Percentiles rank a stretch among this genome's conserved stretches.
phyloP scores from a whole-genome alignment of 1,140 invertebrate genomes.

The Anoplolepis gracilipes region DNA sequence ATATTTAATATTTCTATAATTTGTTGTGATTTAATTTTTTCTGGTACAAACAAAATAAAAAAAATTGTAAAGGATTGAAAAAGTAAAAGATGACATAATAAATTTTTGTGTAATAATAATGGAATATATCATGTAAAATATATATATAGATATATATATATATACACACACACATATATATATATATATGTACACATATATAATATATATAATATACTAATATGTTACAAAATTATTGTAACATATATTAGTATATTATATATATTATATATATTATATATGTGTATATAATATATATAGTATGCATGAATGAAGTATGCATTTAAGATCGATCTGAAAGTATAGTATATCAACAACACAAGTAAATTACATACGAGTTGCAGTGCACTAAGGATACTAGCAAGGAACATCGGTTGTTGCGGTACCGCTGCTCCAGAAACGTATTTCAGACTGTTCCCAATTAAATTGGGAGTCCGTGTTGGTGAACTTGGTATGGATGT shows the following conservation, averaged over 20 bases:
- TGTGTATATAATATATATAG: background rate
- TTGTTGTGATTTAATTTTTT: background rate
- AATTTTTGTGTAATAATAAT: too few species aligned
- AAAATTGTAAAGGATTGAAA: background rate
- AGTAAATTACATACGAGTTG: conserved; percentile 82
- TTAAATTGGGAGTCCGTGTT: conserved; percentile 79
- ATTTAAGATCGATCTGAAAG: background rate
- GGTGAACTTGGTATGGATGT: conserved; percentile 78
- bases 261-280: background rate
- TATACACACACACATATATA: too few species aligned
- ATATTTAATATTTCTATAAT: background rate
- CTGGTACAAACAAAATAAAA: background rate
- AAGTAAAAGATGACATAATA: too few species aligned
- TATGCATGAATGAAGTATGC: background rate
- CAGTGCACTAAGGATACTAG: conserved; percentile 92
- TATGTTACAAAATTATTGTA: too few species aligned
- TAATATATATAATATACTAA: too few species aligned
- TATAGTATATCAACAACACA: background rate
- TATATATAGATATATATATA: too few species aligned
- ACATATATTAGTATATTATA: too few species aligned
- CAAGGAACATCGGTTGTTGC: conserved; percentile 95
- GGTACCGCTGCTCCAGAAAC: conserved; percentile 89
- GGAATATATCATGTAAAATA: too few species aligned
- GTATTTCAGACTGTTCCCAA: conserved; percentile 87
- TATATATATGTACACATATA: too few species aligned